Evolutionary conservation across 2,888 invertebrate species (phyloP), one percentile per base, ranked within the genome.

Genomic region (Leptopilina drosophilae): DNA sequence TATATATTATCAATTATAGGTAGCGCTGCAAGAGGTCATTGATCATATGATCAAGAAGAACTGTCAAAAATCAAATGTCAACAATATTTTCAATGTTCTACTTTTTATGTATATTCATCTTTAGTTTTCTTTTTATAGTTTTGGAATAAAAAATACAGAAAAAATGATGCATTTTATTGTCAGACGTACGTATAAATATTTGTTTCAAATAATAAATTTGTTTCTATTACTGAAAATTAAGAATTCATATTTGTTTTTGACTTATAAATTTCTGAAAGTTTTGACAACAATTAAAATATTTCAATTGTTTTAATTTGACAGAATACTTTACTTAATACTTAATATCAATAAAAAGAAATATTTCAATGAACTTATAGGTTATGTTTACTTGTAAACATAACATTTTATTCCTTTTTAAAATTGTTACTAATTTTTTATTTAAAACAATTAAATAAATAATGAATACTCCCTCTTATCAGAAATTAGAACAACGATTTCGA

Each of bases 81-180:
- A 49, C 11, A 49, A 49, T 42, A 49, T 49, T 20, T 20, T 4
- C 11, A 49, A 49, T 49, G 49, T 9, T 49, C 49, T 49, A 49
- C 49, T 49, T 49, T 11, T 49, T 11, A 11, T 49, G 2, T 49
- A 11, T 49, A 12, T 49, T 8, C 12, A 49, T 4, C 1, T 20
- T 20, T 20, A 20, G 9, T 4, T 11, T 49, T 49, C 11, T 49
- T 49, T 49, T 49, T 49, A 49, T 3, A 49, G 11, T 33, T 49
- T 49, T 49, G 9, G 12, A 49, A 49, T 49, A 49, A 4, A 49
- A 49, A 8, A 11, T 9, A 11, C 20, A 62, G 9, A 20, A 62
- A 62, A 3, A 7, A 62, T n/a, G 56, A 73, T 73, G 73, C 56
- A 73, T 73, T 73, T 73, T 15, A 73, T 73, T 5, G n/a, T 73